These are phyloP conservation scores for Drosophila oshimai DNA, from an alignment of 1,140 invertebrate species.

Conservation along the genomic window DNA sequence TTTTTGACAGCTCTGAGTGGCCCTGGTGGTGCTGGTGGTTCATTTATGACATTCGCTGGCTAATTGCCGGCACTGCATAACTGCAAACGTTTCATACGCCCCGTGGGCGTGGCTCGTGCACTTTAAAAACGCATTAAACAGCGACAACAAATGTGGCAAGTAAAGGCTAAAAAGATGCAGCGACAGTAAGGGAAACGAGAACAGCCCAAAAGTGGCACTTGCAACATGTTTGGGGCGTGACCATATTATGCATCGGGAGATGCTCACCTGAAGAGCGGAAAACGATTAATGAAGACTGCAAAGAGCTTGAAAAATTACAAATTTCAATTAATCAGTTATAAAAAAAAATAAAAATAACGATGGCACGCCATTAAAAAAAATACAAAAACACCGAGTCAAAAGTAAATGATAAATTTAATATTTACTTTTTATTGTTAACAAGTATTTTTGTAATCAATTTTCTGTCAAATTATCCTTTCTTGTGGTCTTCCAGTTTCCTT, in stretches of 20 bases:
- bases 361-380: background rate
- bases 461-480: too few relatives aligned
- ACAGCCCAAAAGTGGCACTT: slow-evolving; percentile 68
- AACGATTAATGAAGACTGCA: slow-evolving; percentile 40
- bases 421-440: too few relatives aligned
- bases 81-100: slow-evolving; percentile 40
- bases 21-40: slow-evolving; percentile 24
- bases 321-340: slow-evolving; percentile 60
- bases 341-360: background rate
- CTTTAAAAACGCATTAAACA: slow-evolving; percentile 62
- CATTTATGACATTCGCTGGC: slow-evolving; percentile 53
- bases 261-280: slow-evolving; percentile 23
- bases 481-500: too few relatives aligned
- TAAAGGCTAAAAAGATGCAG: background rate
- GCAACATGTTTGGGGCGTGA: slow-evolving; percentile 66
- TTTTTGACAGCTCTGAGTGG: slow-evolving; percentile 55
- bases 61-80: slow-evolving; percentile 50
- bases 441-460: too few relatives aligned
- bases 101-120: slow-evolving; percentile 48
- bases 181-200: background rate
- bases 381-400: background rate
- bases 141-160: slow-evolving; percentile 43
- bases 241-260: slow-evolving; percentile 24
- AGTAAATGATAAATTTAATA: too few relatives aligned
- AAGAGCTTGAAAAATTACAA: slow-evolving; percentile 40